These are phyloP conservation scores for Spilosoma lubricipeda DNA, from an alignment of 2,888 invertebrate species.

Conservation along the genomic window DNA sequence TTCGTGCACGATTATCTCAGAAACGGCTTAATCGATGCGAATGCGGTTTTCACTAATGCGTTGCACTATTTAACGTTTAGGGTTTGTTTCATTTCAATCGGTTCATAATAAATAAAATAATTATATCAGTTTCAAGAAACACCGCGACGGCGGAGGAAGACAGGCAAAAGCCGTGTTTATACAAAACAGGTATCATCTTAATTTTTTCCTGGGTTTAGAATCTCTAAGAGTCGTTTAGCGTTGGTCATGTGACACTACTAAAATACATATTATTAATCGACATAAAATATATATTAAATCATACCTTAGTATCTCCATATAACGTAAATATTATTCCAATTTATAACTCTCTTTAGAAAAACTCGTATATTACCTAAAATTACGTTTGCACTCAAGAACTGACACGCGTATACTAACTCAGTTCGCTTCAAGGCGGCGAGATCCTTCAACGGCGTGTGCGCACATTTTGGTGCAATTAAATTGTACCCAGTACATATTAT, in stretches of 20 bases:
- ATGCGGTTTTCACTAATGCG: too few species aligned
- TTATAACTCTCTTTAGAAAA: not conserved
- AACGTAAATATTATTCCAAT: not conserved
- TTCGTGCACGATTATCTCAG: too few species aligned
- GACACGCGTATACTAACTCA: constrained; percentile 34
- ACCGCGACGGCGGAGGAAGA: too few species aligned
- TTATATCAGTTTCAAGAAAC: too few species aligned
- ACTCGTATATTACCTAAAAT: not conserved
- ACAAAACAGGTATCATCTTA: too few species aligned
- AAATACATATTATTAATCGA: not conserved
- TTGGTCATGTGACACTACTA: not conserved
- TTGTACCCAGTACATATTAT: constrained; percentile 22
- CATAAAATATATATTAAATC: not conserved
- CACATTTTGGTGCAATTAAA: constrained; percentile 51
- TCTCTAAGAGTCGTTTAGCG: too few species aligned
- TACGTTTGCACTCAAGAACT: constrained; percentile 21
- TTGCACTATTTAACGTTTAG: too few species aligned
- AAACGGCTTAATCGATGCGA: too few species aligned
- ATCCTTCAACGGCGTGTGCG: constrained; percentile 48
- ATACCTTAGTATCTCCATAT: not conserved
- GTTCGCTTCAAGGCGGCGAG: constrained; percentile 32
- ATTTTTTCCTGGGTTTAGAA: too few species aligned
- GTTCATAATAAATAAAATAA: too few species aligned
- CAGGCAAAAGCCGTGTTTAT: too few species aligned
- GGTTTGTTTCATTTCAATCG: too few species aligned